Evolutionary conservation across 64 coral and sea anemone genomes (phyloP).

Genomic region (Montipora foliosa): DNA sequence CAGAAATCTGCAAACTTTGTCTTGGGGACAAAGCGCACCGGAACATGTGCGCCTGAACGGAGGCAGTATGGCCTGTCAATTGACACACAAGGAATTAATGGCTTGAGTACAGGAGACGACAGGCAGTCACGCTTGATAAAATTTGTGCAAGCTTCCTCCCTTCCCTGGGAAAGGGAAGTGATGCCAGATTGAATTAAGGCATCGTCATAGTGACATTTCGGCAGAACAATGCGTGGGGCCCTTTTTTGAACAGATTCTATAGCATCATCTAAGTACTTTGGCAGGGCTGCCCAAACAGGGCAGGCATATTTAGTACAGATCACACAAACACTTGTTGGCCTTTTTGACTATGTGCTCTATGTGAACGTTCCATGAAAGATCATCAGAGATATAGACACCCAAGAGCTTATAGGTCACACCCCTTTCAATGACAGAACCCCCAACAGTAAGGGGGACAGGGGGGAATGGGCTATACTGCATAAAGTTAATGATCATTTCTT

Average conservation of each 20-base stretch:
- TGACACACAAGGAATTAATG: neutral
- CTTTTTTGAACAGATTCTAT: neutral
- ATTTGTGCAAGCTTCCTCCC: neutral
- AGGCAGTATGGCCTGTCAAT: slow-evolving; percentile 46
- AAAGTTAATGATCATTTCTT: too few relatives aligned
- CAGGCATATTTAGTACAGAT: neutral
- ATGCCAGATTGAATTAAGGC: neutral
- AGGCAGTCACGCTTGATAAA: neutral
- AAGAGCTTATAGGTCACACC: neutral
- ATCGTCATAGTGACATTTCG: neutral
- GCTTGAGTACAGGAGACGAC: neutral
- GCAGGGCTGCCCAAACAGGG: neutral
- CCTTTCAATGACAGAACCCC: neutral
- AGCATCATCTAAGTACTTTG: neutral
- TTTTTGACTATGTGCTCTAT: neutral
- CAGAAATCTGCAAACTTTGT: too few relatives aligned
- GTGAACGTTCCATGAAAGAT: neutral
- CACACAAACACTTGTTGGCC: neutral
- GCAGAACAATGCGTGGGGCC: neutral
- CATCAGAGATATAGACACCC: neutral
- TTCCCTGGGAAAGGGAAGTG: neutral
- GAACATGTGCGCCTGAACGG: slow-evolving; percentile 23
- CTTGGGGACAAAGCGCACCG: neutral
- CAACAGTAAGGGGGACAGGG: neutral
- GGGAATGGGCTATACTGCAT: too few relatives aligned